Percentiles rank a stretch among this genome's conserved stretches.
Evolutionary conservation across 2,888 invertebrate species (phyloP).

Genomic region (Lithophane socia): DNA sequence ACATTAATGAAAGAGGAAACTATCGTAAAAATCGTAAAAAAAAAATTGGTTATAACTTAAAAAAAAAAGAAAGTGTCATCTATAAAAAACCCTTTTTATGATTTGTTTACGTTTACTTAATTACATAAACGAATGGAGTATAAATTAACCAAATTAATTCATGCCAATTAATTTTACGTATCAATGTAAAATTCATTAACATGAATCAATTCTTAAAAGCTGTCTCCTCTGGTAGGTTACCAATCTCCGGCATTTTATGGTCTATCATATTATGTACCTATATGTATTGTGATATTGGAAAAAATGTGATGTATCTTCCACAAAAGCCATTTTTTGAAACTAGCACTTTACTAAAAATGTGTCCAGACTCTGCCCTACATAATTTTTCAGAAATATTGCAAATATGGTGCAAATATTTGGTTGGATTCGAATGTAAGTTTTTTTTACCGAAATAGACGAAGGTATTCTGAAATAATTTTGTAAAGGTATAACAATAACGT

Average conservation of each 20-base stretch:
- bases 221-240: too few species aligned
- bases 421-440: not conserved
- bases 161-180: too few species aligned
- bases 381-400: not conserved
- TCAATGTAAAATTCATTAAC: not conserved
- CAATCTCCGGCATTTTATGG: not conserved
- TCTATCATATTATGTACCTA: not conserved
- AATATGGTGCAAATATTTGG: not conserved
- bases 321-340: not conserved
- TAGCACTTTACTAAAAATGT: not conserved
- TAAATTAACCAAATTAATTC: too few species aligned
- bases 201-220: not conserved
- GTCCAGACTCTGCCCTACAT: not conserved
- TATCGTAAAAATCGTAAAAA: too few species aligned
- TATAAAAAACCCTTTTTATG: too few species aligned
- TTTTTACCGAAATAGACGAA: not conserved
- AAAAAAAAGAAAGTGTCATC: too few species aligned
- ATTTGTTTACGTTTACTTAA: too few species aligned
- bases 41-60: too few species aligned
- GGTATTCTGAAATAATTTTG: not conserved
- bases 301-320: not conserved
- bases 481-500: not conserved
- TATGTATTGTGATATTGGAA: too few species aligned
- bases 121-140: too few species aligned
- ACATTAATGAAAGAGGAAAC: too few species aligned